A percentile compares a stretch with the other conserved stretches of the same genome.
These are phyloP conservation scores for Mionectes macconnelli DNA, from an alignment of 2,113 vertebrate species.

Conservation along the genomic window DNA sequence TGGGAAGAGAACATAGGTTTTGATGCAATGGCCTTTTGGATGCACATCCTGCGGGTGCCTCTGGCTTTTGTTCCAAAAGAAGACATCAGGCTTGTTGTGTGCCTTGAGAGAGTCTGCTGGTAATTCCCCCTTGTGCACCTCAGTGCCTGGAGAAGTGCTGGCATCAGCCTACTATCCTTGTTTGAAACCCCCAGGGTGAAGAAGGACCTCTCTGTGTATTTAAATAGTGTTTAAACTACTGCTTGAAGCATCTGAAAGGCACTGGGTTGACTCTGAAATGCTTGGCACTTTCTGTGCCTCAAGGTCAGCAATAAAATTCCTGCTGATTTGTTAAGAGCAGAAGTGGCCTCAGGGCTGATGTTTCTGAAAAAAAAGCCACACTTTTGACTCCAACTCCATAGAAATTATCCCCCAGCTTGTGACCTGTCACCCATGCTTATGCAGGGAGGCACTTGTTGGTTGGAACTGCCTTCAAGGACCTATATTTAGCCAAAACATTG, in stretches of 20 bases:
- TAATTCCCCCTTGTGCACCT: not conserved
- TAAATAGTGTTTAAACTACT: not conserved
- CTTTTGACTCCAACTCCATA: not conserved
- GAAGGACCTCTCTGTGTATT: not conserved
- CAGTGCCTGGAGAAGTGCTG: not conserved
- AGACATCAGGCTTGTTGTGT: not conserved
- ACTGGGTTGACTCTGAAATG: not conserved
- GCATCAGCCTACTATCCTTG: not conserved
- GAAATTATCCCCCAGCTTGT: not conserved
- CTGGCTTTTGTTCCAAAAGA: not conserved
- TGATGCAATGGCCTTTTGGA: not conserved
- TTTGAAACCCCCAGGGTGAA: not conserved
- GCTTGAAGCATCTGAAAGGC: not conserved
- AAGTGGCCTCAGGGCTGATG: not conserved
- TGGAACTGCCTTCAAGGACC: not conserved
- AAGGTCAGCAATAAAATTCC: not conserved
- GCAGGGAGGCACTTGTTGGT: not conserved
- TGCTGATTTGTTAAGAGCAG: not conserved
- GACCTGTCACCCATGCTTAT: not conserved
- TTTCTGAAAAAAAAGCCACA: not conserved
- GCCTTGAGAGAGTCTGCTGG: not conserved
- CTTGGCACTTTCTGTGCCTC: not conserved
- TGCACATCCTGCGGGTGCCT: not conserved
- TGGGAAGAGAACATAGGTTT: not conserved
- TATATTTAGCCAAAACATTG: not conserved